Conservation (phyloP, 2,113 vertebrate genomes). For the Xenus cinereus region DNA sequence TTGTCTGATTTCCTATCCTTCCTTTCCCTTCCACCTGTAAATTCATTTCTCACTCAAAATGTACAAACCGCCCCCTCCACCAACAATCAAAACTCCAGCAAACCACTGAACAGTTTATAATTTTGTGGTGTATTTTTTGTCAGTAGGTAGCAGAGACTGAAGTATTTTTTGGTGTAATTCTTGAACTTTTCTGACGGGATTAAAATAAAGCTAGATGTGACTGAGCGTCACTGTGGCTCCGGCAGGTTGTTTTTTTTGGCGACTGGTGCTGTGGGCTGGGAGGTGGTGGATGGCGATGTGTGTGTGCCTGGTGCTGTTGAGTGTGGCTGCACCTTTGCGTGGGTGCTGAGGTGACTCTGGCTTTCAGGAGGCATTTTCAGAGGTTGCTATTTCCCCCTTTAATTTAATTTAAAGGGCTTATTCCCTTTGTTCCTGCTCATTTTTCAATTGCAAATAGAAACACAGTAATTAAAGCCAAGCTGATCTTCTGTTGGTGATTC, state of each 20-base stretch:
- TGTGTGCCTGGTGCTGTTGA: not conserved
- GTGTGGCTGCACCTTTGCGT: not conserved
- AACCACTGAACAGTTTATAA: conserved; percentile 80
- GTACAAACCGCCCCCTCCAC: conserved; percentile 59
- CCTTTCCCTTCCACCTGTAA: conserved; percentile 73
- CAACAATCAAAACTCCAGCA: conserved; percentile 57
- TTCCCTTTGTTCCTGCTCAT: not conserved
- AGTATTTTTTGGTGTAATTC: conserved; percentile 87
- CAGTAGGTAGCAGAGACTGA: conserved; percentile 85
- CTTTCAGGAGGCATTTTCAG: not conserved
- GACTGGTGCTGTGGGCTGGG: not conserved
- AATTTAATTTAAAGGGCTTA: not conserved
- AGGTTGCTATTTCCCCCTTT: not conserved
- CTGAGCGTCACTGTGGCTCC: conserved; percentile 54
- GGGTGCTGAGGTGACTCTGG: not conserved
- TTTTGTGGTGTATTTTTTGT: conserved; percentile 85
- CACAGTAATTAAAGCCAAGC: not conserved
- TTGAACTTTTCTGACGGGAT: conserved; percentile 84
- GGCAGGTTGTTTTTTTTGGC: not conserved
- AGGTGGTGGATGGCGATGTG: not conserved
- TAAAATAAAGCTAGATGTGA: conserved; percentile 86
- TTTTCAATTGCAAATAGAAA: not conserved
- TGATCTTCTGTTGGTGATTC: not conserved
- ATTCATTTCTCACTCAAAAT: conserved; percentile 74
- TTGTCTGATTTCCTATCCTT: conserved; percentile 50